Evolutionary conservation across 2,113 vertebrate species (phyloP), one percentile per base, ranked within the genome.

Genomic region (Lipotes vexillifer): DNA sequence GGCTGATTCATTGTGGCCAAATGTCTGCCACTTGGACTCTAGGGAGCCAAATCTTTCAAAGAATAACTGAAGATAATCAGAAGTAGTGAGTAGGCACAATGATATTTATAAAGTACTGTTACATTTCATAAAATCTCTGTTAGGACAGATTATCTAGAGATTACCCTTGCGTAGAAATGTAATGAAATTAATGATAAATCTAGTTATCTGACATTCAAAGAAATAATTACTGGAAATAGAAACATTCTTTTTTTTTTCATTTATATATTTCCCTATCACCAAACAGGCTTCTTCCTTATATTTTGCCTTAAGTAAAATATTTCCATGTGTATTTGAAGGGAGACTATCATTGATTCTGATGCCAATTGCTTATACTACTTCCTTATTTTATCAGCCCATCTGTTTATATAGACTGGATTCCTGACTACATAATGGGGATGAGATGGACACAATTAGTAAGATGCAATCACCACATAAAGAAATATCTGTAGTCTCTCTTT

Each of bases 171-270:
- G 80, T 87, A 88, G 31, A 94, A 71, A 92, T 65, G 33, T 95
- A 96, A 63, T 77, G 20, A 98, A 95, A 96, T 95, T 95, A 85
- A 78, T 61, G 49, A 80, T 61, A 93, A 97, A 93, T 87, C 33
- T 93, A 88, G 49, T 75, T 92, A 33, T 97, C 69, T 88, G 46
- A 61, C 52, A 95, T 55, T 25, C 9, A 81, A 92, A 74, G n/a
- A 92, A 92, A 84, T 90, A 85, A 83, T 93, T 84, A 41, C 6
- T 86, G 0, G 11, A 71, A 92, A 75, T 75, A 44, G 77, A 94
- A 77, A 55, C 17, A 95, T 66, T 38, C 13, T 5, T 59, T 61
- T 81, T 77, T 63, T 49, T 1, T 82, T 74, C 78, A 23, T 93
- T 31, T 63, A 8, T 93, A 72, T 57, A 25, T 93, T 84, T 88